Base-by-base conservation (phyloP, 2,888 invertebrate species). In the Heliconius ethilla region DNA sequence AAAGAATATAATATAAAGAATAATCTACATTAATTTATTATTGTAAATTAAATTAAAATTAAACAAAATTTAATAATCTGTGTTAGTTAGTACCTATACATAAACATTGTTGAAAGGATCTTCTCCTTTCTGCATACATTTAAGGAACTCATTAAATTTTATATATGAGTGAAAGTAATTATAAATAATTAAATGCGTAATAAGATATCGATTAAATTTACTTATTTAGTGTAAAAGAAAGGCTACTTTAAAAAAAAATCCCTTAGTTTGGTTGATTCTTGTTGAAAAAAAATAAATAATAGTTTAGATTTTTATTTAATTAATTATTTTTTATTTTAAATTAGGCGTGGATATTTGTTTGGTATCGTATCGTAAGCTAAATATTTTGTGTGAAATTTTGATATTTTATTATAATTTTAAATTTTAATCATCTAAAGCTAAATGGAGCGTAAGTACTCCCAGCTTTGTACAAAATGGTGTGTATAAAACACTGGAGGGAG, bases 401-500 rank as follows among this genome's bases (percentile, higher is more conserved):
- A 62, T 3, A 15, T 75, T 72, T 29, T 15, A 73, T 59, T 62
- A 29, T 67, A 73, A 67, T 63, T 70, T 80, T 76, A 72, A 73
- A 67, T 63, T 70, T 80, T 76, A 79, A 55, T 66, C 75, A 79
- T 63, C 81, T 89, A 87, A 84, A 89, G 89, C 86, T 87, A 86
- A 89, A 87, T 88, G 86, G 87, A 91, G 89, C 87, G 89, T 86
- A 87, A 89, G 87, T 86, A 89, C 87, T 85, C 86, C 86, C 87
- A 89, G 88, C 87, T 93, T 91, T 92, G 89, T 93, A 93, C 92
- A 94, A 93, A 92, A 89, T 89, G 84, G 87, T 89, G 91, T 93
- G 91, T 93, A 88, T 90, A 92, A 91, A 76, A 92, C 91, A 93
- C 90, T 94, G 94, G 94, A 94, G 94, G 94, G 94, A 94, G 93